A percentile compares a stretch with the other conserved stretches of the same genome.
Evolutionary conservation across 2,113 vertebrate genomes (phyloP).

Genomic region (Perccottus glenii): DNA sequence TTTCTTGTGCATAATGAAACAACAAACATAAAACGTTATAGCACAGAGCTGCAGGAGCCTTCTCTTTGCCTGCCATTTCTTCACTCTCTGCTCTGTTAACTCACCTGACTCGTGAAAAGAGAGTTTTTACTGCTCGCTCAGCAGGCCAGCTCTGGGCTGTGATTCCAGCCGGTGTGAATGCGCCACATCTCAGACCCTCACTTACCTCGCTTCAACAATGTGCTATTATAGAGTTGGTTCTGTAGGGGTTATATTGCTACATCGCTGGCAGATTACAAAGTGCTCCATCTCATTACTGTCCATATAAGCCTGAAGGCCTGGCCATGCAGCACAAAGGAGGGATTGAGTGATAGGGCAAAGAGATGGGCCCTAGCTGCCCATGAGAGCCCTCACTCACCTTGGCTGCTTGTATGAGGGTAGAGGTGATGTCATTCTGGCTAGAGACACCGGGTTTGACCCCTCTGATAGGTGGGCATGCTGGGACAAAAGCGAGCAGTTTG

Average conservation of each 20-base stretch:
- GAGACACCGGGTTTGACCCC: slow-evolving; percentile 67
- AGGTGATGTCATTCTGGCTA: slow-evolving; percentile 77
- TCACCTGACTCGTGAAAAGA: slow-evolving; percentile 77
- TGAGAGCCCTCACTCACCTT: slow-evolving; percentile 76
- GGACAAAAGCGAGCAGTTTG: slow-evolving; percentile 72
- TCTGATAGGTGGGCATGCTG: slow-evolving; percentile 71
- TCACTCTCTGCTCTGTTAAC: slow-evolving; percentile 55
- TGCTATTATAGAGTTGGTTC: slow-evolving; percentile 74
- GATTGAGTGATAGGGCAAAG: slow-evolving; percentile 73
- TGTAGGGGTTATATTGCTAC: slow-evolving; percentile 74
- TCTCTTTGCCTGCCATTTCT: slow-evolving; percentile 38
- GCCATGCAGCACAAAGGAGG: slow-evolving; percentile 71
- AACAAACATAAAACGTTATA: slow-evolving; percentile 17
- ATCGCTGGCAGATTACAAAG: slow-evolving; percentile 68
- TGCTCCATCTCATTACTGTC: slow-evolving; percentile 76
- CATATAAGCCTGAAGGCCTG: slow-evolving; percentile 64
- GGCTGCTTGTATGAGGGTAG: slow-evolving; percentile 67
- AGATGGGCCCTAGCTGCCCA: slow-evolving; percentile 60
- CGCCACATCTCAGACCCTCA: slow-evolving; percentile 58
- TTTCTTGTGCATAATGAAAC: slow-evolving; percentile 13
- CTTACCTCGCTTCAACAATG: slow-evolving; percentile 77
- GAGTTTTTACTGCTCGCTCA: slow-evolving; percentile 67
- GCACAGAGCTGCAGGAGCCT: slow-evolving; percentile 9
- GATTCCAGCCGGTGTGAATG: slow-evolving; percentile 68
- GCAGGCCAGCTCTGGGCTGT: slow-evolving; percentile 66